These are phyloP conservation scores for Propsilocerus akamusi DNA, from an alignment of 1,140 invertebrate species.

Conservation along the genomic window DNA sequence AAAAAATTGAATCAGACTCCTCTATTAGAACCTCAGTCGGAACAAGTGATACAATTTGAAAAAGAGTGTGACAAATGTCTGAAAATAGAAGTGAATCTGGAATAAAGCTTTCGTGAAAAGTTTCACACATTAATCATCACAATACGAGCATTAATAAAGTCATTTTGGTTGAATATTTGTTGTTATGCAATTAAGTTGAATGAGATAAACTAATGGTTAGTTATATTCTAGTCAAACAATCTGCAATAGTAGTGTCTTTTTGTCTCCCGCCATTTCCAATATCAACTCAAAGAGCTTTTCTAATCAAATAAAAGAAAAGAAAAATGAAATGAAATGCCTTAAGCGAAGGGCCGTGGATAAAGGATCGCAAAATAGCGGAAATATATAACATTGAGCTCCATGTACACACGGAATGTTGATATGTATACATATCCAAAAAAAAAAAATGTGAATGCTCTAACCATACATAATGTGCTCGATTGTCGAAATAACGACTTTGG, in stretches of 20 bases:
- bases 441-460: neutral
- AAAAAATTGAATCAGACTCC: neutral
- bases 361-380: neutral
- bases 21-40: too few species aligned
- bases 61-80: neutral
- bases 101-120: neutral
- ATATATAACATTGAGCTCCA: neutral
- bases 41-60: too few species aligned
- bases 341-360: neutral
- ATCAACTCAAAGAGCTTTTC: neutral
- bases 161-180: neutral
- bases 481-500: too few species aligned
- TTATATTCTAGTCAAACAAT: neutral
- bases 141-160: neutral
- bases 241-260: neutral
- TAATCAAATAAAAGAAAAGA: neutral
- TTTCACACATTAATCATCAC: neutral
- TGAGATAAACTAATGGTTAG: neutral
- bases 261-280: neutral
- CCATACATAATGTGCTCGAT: too few species aligned
- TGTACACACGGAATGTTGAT: neutral
- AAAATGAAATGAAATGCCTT: neutral
- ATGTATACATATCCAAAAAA: neutral
- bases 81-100: neutral
- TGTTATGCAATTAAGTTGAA: neutral